These are phyloP conservation scores for Grammomys surdaster DNA, from an alignment of 2,113 vertebrate genomes.

Conservation along the genomic window DNA sequence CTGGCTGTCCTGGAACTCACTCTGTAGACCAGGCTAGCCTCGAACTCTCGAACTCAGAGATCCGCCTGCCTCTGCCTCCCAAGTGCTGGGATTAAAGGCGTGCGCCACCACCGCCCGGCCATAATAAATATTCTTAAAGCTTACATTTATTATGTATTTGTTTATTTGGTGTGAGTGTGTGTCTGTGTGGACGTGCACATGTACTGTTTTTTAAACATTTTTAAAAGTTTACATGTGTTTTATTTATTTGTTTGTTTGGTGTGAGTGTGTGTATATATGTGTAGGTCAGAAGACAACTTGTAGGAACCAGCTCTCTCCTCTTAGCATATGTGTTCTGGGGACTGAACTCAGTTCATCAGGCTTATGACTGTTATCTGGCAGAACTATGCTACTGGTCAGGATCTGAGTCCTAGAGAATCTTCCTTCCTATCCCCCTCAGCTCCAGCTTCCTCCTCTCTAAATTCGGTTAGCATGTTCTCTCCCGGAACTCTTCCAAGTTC, in stretches of 20 bases:
- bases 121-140: not conserved
- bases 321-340: not conserved
- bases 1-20: too few relatives aligned
- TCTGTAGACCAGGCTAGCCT: too few relatives aligned
- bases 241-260: too few relatives aligned
- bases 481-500: not conserved
- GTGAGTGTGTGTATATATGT: too few relatives aligned
- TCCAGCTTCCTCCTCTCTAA: not conserved
- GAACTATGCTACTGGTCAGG: not conserved
- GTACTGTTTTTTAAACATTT: too few relatives aligned
- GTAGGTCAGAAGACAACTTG: not conserved
- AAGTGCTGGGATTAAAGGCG: too few relatives aligned
- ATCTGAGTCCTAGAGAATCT: not conserved
- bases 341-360: not conserved
- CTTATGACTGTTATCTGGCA: not conserved
- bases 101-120: too few relatives aligned
- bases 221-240: too few relatives aligned
- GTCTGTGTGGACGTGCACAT: not conserved
- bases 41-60: too few relatives aligned
- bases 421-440: not conserved
- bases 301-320: not conserved
- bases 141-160: not conserved
- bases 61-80: too few relatives aligned
- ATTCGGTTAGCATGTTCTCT: not conserved
- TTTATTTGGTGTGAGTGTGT: not conserved